Base-by-base conservation (phyloP, 2,113 vertebrate genomes). In the Cnemophilus loriae region DNA sequence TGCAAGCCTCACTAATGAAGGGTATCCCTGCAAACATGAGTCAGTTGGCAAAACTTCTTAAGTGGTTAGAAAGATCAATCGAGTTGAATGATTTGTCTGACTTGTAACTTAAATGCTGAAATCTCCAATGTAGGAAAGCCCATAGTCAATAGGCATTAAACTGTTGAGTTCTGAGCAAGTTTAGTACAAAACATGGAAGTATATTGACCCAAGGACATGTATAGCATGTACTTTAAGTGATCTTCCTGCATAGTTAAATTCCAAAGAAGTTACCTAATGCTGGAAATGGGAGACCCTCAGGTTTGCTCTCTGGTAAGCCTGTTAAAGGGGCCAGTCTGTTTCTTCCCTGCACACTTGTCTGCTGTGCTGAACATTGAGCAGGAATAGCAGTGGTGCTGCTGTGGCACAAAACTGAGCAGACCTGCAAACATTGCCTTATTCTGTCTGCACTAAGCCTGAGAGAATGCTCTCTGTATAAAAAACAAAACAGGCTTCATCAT, bases 21-120 rank as follows among this genome's bases (percentile, higher is more conserved):
- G 94, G 95, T 94, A 97, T 97, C 97, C 97, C 96, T 96, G 67
- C 86, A 93, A 96, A 49, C 80, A 93, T 96, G 95, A 97, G 96
- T 97, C 95, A 96, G 96, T 93, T 96, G 95, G 84, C 84, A 92
- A 81, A 95, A 96, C 91, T 95, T 96, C 95, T 55, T 96, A 92
- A 96, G 96, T 94, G 96, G 93, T 96, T 96, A 96, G 90, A 92
- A 94, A 61, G 94, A 97, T 96, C 96, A 92, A 94, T 96, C 47
- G 63, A 60, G 19, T 73, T 92, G 90, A 96, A 92, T 81, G 93
- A 89, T 96, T 92, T 4, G 24, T 96, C 94, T 91, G 89, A 73
- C 91, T 95, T 64, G 60, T 76, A 83, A 57, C 87, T 86, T 93
- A 80, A 80, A 84, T 77, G 94, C 73, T 78, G 84, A 80, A 78